Base-by-base conservation (phyloP, 2,113 vertebrate genomes). In the Gymnocephalus cernua region DNA sequence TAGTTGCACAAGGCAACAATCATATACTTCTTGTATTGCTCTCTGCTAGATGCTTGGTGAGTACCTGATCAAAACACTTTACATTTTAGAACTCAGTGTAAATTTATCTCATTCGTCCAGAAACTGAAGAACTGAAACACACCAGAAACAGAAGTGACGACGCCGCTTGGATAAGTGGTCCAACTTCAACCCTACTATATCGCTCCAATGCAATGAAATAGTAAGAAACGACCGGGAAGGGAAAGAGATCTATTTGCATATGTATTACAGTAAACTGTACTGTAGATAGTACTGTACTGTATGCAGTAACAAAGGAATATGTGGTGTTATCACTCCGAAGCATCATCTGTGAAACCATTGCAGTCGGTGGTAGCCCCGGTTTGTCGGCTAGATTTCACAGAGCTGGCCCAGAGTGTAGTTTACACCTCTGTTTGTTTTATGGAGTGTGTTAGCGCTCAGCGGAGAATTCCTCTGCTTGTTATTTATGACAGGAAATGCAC, bases 401-500 rank as follows among this genome's bases (percentile, higher is more conserved):
- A 80, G 58, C 79, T 25, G 50, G 61, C 68, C 51, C 57, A 6
- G 69, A 74, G 61, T 84, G 65, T 70, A 77, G 77, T 89, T 89
- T 83, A 84, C 91, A 88, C 88, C 86, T 88, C 85, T 87, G 87
- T 88, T 88, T 89, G 84, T 44, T 94, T 92, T 88, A 86, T 80
- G 84, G 65, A 75, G 86, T 83, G 86, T 88, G 90, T 91, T 89
- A 84, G 70, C 35, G 35, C 86, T 88, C 83, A 74, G 83, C 66
- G 2, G 85, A 89, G 88, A 79, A 86, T 90, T 88, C 89, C 85
- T 80, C 84, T 56, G 78, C 86, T 78, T 70, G 80, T 88, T 92
- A 85, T 94, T 95, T 93, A 93, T 91, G 92, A 89, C 94, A 93
- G 94, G 93, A 95, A 94, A 92, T 88, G 87, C 92, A 89, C 88